These are phyloP conservation scores for Metacarcinus magister DNA, from an alignment of 2,888 invertebrate species.

Conservation along the genomic window DNA sequence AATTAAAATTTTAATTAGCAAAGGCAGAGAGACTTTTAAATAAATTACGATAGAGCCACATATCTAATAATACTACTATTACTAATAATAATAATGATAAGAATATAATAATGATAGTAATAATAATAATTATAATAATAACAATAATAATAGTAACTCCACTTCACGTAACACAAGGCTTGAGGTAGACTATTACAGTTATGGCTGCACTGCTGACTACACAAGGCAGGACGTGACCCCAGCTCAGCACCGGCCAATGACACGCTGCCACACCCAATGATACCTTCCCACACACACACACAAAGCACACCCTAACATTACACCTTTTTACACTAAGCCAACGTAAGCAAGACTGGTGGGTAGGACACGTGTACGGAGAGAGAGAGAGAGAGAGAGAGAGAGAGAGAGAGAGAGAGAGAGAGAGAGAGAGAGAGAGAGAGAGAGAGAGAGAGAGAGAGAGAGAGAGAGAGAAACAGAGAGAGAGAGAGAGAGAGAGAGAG, in stretches of 20 bases:
- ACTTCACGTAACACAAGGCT: neutral
- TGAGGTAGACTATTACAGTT: neutral
- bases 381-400: no score
- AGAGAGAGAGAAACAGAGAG: slow-evolving; percentile 28
- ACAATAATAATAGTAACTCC: neutral
- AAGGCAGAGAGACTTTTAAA: neutral
- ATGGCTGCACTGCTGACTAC: neutral
- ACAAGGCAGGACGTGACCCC: neutral
- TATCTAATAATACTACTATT: no score
- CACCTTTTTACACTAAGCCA: neutral
- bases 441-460: neutral
- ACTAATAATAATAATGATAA: no score
- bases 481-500: slow-evolving; percentile 33
- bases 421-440: no score
- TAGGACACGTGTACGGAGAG: no score
- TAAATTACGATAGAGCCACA: neutral
- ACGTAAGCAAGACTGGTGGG: neutral
- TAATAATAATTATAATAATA: neutral
- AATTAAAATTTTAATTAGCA: neutral
- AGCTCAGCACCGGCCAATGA: neutral
- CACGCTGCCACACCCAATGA: neutral
- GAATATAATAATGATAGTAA: no score
- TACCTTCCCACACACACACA: neutral
- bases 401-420: no score
- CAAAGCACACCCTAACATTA: neutral